Evolutionary conservation across 35 echinoderm and acorn worm species (phyloP), one percentile per base, ranked within the genome.

Genomic region (Apostichopus parvimensis): DNA sequence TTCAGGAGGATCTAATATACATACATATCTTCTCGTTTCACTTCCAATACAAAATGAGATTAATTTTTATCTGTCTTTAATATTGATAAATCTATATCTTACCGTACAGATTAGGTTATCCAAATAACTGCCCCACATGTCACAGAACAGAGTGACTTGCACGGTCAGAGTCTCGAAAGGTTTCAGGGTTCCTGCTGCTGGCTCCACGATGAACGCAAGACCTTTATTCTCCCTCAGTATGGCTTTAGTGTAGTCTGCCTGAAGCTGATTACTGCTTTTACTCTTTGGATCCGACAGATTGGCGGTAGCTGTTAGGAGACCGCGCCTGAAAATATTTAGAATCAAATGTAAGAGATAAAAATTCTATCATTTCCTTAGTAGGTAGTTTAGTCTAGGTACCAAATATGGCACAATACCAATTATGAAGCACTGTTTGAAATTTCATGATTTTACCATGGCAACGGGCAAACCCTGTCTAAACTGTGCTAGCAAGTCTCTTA

Each of bases 101-200:
- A 99, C 97, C 86, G 93, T 96, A 56, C 94, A 99, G 11, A 94
- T 84, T 6, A 99, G 89, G 66, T 95, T 87, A 60, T 99, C 97
- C 6, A 80, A 93, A 79, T 99, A 99, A 21, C 76, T 56, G 4
- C 97, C 97, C 97, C 97, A 99, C 97, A 99, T 99, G 59, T 99
- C 97, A 70, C 95, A 93, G 70, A 79, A 95, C 9, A 89, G 93
- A 25, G 91, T 96, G 53, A 99, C 93, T 24, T 94, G 77, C 13
- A 99, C 88, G 24, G 92, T 73, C 80, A 96, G 93, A 9, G 93
- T 87, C 13, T 80, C 91, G 61, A 96, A 96, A 15, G 97, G 95
- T 62, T 93, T 77, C 56, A 99, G 83, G 7, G 94, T 59, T 5
- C 97, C 97, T 12, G 80, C 82, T 7, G 93, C 72, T 75, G 97